Percentiles rank a stretch among this genome's conserved stretches.
Conservation (phyloP, 2,888 invertebrate species). For the Lithophane ornitopus region DNA sequence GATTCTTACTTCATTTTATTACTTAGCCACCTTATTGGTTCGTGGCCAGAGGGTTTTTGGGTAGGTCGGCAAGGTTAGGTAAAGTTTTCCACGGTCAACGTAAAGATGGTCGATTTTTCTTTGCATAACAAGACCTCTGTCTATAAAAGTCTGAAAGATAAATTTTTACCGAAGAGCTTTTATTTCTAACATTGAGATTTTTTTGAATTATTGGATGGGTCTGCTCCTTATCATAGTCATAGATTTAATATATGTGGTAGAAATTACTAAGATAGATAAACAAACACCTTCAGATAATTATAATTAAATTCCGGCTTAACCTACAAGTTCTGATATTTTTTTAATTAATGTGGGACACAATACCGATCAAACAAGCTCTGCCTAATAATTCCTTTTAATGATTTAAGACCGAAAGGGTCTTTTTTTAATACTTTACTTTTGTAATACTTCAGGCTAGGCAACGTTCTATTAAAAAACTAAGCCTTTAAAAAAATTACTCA, state of each 20-base stretch:
- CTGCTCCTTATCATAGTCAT: not conserved
- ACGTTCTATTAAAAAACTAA: not conserved
- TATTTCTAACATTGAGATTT: not conserved
- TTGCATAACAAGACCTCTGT: not conserved
- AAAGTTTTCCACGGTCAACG: conserved; percentile 1
- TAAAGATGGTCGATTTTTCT: not conserved
- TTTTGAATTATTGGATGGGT: not conserved
- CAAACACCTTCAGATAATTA: not conserved
- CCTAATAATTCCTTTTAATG: not conserved
- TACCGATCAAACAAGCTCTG: not conserved
- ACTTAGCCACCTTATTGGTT: conserved; percentile 12
- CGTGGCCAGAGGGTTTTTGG: not conserved
- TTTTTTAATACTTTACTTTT: no score
- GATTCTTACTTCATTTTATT: conserved; percentile 29
- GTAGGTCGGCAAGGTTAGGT: not conserved
- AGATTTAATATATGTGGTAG: not conserved
- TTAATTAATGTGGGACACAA: not conserved
- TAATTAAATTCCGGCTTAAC: not conserved
- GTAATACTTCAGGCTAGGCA: no score
- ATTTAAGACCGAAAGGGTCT: no score
- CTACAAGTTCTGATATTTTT: not conserved
- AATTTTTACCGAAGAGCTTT: not conserved
- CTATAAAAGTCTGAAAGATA: not conserved
- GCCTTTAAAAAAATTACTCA: not conserved
- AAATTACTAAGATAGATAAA: not conserved